Percentiles rank a stretch among this genome's conserved stretches.
Evolutionary conservation across 1,140 invertebrate species (phyloP).

Genomic region (Lysiphlebus fabarum): DNA sequence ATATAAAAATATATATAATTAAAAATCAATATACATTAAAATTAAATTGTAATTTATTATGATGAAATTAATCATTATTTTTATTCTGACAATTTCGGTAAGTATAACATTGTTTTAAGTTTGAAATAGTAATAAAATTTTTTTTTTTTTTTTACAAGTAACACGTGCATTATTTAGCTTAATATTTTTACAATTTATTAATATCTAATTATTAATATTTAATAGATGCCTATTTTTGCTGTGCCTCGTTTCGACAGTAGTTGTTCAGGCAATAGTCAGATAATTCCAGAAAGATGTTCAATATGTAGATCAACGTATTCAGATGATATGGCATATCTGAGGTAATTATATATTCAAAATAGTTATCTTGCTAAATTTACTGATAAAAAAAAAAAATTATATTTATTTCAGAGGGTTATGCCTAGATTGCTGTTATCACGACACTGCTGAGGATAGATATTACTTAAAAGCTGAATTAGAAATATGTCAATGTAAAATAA

Average conservation of each 20-base stretch:
- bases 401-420: constrained; percentile 64
- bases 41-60: too few relatives aligned
- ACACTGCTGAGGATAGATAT: constrained; percentile 64
- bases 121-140: too few relatives aligned
- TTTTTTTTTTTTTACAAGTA: too few relatives aligned
- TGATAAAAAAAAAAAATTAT: not conserved
- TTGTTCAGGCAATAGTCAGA: constrained; percentile 81
- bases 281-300: constrained; percentile 82
- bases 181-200: too few relatives aligned
- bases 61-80: too few relatives aligned
- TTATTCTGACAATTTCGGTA: too few relatives aligned
- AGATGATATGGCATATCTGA: constrained; percentile 68
- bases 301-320: constrained; percentile 81
- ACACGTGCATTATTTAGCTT: too few relatives aligned
- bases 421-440: constrained; percentile 68
- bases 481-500: constrained; percentile 94
- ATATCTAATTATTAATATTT: not conserved
- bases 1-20: too few relatives aligned
- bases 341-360: constrained; percentile 52
- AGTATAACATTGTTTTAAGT: too few relatives aligned
- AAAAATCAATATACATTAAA: too few relatives aligned
- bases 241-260: constrained; percentile 74
- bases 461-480: constrained; percentile 85
- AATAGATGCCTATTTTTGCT: constrained; percentile 17
- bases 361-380: not conserved